These are phyloP conservation scores for Andrena dorsata DNA, from an alignment of 2,888 invertebrate species.

Conservation along the genomic window DNA sequence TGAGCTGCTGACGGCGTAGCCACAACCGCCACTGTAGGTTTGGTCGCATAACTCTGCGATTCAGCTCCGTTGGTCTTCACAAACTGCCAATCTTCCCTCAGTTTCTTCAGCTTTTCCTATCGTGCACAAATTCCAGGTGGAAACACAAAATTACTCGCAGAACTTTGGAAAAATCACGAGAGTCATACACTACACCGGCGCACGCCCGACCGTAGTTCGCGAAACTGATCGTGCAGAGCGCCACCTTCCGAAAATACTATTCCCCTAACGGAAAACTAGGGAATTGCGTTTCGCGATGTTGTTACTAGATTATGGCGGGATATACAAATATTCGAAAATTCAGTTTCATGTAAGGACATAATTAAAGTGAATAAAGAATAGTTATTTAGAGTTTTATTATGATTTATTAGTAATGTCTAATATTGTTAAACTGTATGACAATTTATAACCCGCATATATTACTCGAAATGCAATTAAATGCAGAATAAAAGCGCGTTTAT, in stretches of 20 bases:
- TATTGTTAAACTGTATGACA: too few relatives aligned
- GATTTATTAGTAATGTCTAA: not conserved
- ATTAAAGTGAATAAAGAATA: too few relatives aligned
- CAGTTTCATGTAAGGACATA: not conserved
- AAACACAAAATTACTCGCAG: not conserved
- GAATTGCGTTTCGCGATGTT: not conserved
- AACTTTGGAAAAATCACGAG: not conserved
- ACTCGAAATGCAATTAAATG: not conserved
- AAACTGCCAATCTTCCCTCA: slow-evolving; percentile 86
- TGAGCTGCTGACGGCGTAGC: slow-evolving; percentile 59
- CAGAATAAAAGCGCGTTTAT: not conserved
- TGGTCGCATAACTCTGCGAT: slow-evolving; percentile 61
- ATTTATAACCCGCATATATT: too few relatives aligned
- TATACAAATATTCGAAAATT: slow-evolving; percentile 4
- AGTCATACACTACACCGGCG: not conserved
- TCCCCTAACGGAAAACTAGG: not conserved
- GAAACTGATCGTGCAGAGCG: not conserved
- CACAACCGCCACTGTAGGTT: slow-evolving; percentile 37
- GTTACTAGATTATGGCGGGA: not conserved
- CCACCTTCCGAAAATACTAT: not conserved
- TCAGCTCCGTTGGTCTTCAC: slow-evolving; percentile 83
- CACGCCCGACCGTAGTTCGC: not conserved
- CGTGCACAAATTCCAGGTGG: slow-evolving; percentile 2
- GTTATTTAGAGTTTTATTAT: too few relatives aligned
- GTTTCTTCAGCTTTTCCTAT: slow-evolving; percentile 86